A percentile compares a stretch with the other conserved stretches of the same genome.
These are phyloP conservation scores for Leptopilina clavipes DNA, from an alignment of 1,140 invertebrate species.

Conservation along the genomic window DNA sequence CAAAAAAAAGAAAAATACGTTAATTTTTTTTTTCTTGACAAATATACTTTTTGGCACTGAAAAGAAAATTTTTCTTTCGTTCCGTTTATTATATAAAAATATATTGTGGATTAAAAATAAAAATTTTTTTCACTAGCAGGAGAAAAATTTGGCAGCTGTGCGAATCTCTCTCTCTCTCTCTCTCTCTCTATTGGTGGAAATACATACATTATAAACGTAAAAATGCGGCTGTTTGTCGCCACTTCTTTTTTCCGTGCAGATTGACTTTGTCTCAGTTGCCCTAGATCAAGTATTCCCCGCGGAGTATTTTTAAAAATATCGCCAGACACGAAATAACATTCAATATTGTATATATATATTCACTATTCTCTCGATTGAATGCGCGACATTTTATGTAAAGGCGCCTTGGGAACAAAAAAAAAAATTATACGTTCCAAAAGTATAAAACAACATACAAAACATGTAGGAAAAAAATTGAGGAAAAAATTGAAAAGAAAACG, in stretches of 20 bases:
- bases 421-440: too few relatives aligned
- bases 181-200: not conserved
- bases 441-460: too few relatives aligned
- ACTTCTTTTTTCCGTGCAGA: slow-evolving; percentile 44
- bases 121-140: not conserved
- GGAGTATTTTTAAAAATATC: slow-evolving; percentile 65
- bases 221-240: slow-evolving; percentile 32
- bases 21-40: not conserved
- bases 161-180: not conserved
- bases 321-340: slow-evolving; percentile 48
- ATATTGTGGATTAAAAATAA: slow-evolving; percentile 5
- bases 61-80: not conserved
- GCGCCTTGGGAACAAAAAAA: too few relatives aligned
- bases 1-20: not conserved
- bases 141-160: slow-evolving; percentile 8
- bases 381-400: too few relatives aligned
- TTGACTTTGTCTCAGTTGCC: slow-evolving; percentile 63
- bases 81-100: not conserved
- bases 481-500: too few relatives aligned
- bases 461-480: too few relatives aligned
- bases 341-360: slow-evolving; percentile 42
- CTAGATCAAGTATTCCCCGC: slow-evolving; percentile 64
- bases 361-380: not conserved
- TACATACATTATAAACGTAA: slow-evolving; percentile 17
- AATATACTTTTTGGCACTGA: not conserved